Evolutionary conservation across 2,888 invertebrate species (phyloP), one percentile per base, ranked within the genome.

Genomic region (Eulithis prunata): DNA sequence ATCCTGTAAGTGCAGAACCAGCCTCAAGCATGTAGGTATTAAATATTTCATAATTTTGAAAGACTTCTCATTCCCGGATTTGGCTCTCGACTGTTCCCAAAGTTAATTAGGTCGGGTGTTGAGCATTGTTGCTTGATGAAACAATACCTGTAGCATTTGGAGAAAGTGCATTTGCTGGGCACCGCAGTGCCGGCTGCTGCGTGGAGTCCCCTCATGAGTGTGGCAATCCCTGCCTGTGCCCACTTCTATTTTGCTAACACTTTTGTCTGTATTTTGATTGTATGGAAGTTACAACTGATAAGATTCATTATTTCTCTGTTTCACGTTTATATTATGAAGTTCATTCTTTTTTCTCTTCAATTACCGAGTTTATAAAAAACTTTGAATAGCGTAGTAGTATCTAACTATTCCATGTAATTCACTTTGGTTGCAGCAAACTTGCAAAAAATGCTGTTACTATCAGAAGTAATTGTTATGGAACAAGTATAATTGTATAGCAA

Each of bases 21-120:
- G 86, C 84, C 86, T 84, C 84, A 83, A 78, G 81, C 83, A 79
- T 84, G 79, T 90, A 92, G 91, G 89, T 90, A 91, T 91, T 88
- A 73, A 88, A 90, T 90, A 91, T 91, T 92, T 90, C 91, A 91
- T 90, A 89, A 93, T 91, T 49, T 91, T 90, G 88, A 90, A 91
- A 93, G 91, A 91, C 92, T 93, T 91, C 91, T 91, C 82, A 81
- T 90, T 91, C 90, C 90, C 90, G 83, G 89, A 89, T 90, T 91
- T 89, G 90, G 91, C 92, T 91, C 89, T 90, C 78, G 83, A 87
- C 82, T 83, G 84, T 90, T 89, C 90, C 89, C 88, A 88, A 91
- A 90, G 88, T 88, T 89, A 83, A 87, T 79, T 87, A 87, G 85
- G 85, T 87, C 79, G 83, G 84, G 86, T 85, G 86, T 82, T 75